Percentiles rank a stretch among this genome's conserved stretches.
Evolutionary conservation across 2,113 vertebrate species (phyloP).

Genomic region (human (Homo sapiens)): DNA sequence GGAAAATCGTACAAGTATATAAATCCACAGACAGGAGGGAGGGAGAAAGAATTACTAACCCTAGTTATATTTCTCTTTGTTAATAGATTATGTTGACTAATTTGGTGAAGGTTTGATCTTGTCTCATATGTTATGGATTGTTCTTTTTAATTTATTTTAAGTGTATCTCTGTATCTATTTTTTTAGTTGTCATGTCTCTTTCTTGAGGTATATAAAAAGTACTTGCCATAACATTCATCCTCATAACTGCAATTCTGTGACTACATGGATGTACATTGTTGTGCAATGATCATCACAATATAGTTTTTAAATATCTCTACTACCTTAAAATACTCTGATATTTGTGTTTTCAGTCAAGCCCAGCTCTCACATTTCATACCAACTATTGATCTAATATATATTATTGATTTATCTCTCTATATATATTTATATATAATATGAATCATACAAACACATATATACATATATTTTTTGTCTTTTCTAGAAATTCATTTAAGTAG

Average conservation of each 20-base stretch:
- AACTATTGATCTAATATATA: neutral
- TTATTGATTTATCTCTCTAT: neutral
- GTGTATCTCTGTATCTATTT: neutral
- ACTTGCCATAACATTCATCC: neutral
- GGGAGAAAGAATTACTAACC: neutral
- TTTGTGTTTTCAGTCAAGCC: neutral
- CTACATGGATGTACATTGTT: neutral
- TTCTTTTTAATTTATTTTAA: neutral
- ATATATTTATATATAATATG: neutral
- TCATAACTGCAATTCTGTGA: neutral
- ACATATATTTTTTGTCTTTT: neutral
- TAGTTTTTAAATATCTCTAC: neutral
- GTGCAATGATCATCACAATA: neutral
- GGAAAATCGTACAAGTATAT: neutral
- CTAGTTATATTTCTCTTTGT: neutral
- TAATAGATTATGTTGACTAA: neutral
- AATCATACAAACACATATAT: neutral
- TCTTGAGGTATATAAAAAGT: neutral
- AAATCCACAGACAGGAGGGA: neutral
- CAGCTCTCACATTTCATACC: neutral
- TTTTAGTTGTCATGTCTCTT: neutral
- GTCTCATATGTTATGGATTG: neutral
- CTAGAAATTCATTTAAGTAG: neutral
- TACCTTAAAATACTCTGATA: neutral
- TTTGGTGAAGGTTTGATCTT: neutral